These are phyloP conservation scores for Tapirus terrestris DNA, from an alignment of 2,113 vertebrate genomes.

Conservation along the genomic window DNA sequence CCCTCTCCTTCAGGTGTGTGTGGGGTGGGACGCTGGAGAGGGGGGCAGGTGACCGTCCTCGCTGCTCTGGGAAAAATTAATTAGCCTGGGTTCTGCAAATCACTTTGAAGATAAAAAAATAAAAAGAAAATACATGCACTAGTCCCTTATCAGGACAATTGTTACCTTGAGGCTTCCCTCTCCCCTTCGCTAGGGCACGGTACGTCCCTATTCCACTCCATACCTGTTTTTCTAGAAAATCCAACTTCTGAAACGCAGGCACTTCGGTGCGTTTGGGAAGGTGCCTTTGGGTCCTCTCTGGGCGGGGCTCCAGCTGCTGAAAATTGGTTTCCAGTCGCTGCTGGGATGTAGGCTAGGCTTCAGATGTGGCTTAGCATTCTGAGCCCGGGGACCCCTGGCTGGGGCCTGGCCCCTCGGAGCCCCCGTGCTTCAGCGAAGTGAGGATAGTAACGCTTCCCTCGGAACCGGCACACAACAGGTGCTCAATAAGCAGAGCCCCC, in stretches of 20 bases:
- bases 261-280: background rate
- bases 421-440: background rate
- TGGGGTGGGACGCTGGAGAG: background rate
- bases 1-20: background rate
- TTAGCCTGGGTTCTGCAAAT: slow-evolving; percentile 31
- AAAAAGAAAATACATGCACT: background rate
- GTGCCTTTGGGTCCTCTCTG: background rate
- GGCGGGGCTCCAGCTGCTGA: background rate
- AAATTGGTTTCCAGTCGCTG: background rate
- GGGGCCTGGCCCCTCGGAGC: background rate
- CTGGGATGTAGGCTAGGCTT: background rate
- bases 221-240: slow-evolving; percentile 29
- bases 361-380: background rate
- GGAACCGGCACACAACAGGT: background rate
- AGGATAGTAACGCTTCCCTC: accelerated
- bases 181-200: background rate
- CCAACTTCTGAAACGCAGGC: background rate
- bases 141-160: background rate
- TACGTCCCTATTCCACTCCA: background rate
- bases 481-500: background rate
- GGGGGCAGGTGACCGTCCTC: background rate
- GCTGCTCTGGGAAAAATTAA: slow-evolving; percentile 46
- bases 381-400: background rate
- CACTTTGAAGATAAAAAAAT: slow-evolving; percentile 57
- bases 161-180: background rate